phyloP scores from a whole-genome alignment of 2,888 invertebrate genomes.

The Anoplius nigerrimus region DNA sequence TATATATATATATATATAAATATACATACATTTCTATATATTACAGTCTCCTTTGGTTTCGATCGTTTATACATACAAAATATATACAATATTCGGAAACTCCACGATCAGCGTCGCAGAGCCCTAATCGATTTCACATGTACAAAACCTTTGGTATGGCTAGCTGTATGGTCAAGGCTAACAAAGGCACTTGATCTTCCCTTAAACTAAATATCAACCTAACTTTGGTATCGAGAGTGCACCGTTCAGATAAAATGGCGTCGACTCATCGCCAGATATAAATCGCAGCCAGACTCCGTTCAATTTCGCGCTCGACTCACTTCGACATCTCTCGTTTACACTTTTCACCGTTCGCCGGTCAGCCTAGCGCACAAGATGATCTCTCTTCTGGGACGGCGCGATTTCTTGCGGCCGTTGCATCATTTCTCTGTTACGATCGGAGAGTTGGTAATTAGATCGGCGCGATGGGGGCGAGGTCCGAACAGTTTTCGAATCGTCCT shows the following conservation, averaged over 20 bases:
- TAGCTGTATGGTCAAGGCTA: conserved; percentile 47
- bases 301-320: too few species aligned
- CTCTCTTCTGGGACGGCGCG: not conserved
- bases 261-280: too few species aligned
- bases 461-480: not conserved
- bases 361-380: not conserved
- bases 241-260: too few species aligned
- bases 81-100: not conserved
- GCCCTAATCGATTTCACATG: conserved; percentile 17
- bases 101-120: not conserved
- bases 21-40: conserved; percentile 19
- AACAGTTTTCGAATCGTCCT: conserved; percentile 22
- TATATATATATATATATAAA: conserved; percentile 18
- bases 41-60: conserved; percentile 16
- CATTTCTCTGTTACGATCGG: too few species aligned
- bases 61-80: not conserved
- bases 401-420: conserved; percentile 16
- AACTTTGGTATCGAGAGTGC: too few species aligned
- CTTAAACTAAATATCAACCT: not conserved
- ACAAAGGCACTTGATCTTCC: conserved; percentile 3
- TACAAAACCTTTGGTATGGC: conserved; percentile 44
- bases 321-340: too few species aligned
- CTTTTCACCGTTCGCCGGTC: too few species aligned
- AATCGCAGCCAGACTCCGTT: too few species aligned
- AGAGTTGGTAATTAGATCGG: too few species aligned